phyloP scores from a whole-genome alignment of 1,140 invertebrate species.

The Drosophila athabasca region DNA sequence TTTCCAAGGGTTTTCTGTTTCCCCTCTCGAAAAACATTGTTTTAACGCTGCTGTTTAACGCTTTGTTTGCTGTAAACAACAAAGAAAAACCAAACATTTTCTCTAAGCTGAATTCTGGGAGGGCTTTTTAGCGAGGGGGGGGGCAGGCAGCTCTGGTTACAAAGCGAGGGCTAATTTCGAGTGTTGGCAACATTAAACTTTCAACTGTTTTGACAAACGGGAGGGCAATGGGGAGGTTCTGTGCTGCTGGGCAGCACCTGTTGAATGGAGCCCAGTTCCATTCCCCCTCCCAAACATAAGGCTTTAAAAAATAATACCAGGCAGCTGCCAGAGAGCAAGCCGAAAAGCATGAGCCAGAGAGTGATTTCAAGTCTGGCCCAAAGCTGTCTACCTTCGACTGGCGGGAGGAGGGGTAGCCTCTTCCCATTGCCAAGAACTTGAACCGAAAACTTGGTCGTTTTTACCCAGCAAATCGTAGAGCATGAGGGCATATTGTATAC shows the following conservation, averaged over 20 bases:
- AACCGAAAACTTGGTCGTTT: slow-evolving; percentile 44
- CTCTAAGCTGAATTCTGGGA: slow-evolving; percentile 29
- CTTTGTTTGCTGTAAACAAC: slow-evolving; percentile 41
- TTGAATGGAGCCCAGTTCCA: slow-evolving; percentile 24
- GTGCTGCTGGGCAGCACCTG: slow-evolving; percentile 41
- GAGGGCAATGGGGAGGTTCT: slow-evolving; percentile 23
- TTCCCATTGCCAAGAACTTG: slow-evolving; percentile 73
- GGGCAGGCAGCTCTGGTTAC: slow-evolving; percentile 16
- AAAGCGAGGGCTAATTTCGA: slow-evolving; percentile 32
- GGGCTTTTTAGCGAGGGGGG: not conserved
- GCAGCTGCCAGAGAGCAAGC: slow-evolving; percentile 1
- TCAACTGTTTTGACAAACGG: slow-evolving; percentile 25
- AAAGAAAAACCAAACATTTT: slow-evolving; percentile 18
- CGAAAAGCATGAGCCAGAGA: slow-evolving; percentile 14
- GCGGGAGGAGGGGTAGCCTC: slow-evolving; percentile 24
- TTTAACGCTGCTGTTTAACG: slow-evolving; percentile 40
- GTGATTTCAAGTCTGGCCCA: slow-evolving; percentile 47
- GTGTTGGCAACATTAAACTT: slow-evolving; percentile 24
- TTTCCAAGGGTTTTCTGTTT: slow-evolving; percentile 21
- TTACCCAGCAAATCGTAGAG: too few relatives aligned
- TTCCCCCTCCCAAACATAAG: not conserved
- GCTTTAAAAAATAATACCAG: too few relatives aligned
- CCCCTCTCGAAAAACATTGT: slow-evolving; percentile 17
- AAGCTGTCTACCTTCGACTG: slow-evolving; percentile 57
- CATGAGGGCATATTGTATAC: too few relatives aligned